A percentile compares a stretch with the other conserved stretches of the same genome.
Conservation (phyloP, 2,113 vertebrate genomes). For the Mus musculus region GRCm39 chr8:76863501-76864000, state of each 20-base stretch:
- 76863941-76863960: conserved; percentile 71
- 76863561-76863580: conserved; percentile 53
- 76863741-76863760: neutral
- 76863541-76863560: conserved; percentile 32
- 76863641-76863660: neutral
- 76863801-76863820: conserved; percentile 7
- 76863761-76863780: neutral
- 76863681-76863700: no score
- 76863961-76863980: conserved; percentile 68
- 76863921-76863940: conserved; percentile 74
- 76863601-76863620: conserved; percentile 39
- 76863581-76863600: neutral
- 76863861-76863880: conserved; percentile 69
- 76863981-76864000: conserved; percentile 65
- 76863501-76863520: conserved; percentile 27
- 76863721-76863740: neutral
- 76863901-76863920: conserved; percentile 60
- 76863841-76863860: conserved; percentile 57
- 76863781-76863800: neutral
- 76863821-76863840: neutral
- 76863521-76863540: conserved; percentile 32
- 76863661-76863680: neutral
- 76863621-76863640: neutral
- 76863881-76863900: conserved; percentile 43
- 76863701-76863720: neutral